These are phyloP conservation scores for Orgyia antiqua DNA, from an alignment of 2,888 invertebrate genomes.

Conservation along the genomic window DNA sequence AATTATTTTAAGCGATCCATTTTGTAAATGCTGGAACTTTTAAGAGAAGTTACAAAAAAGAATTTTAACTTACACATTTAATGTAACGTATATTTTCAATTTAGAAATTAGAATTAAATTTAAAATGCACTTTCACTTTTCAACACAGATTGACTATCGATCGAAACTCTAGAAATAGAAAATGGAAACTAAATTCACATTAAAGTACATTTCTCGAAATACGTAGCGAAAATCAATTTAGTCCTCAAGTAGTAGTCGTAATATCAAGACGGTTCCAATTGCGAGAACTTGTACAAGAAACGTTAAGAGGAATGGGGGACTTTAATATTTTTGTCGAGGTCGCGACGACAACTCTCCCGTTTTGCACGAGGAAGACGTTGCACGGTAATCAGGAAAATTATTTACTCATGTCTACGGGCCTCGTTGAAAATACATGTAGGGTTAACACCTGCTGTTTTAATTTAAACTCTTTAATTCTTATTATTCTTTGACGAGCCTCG, in stretches of 20 bases:
- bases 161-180: too few relatives aligned
- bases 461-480: too few relatives aligned
- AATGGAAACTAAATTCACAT: constrained; percentile 24
- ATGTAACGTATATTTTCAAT: too few relatives aligned
- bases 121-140: too few relatives aligned
- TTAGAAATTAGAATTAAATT: too few relatives aligned
- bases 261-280: constrained; percentile 42
- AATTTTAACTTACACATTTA: too few relatives aligned
- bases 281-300: constrained; percentile 29
- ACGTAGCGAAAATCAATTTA: constrained; percentile 63
- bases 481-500: too few relatives aligned
- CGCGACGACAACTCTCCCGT: constrained; percentile 39
- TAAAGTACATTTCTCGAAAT: constrained; percentile 42
- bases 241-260: constrained; percentile 29
- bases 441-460: constrained; percentile 32
- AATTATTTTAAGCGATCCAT: too few relatives aligned
- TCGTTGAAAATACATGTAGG: constrained; percentile 47
- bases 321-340: constrained; percentile 68
- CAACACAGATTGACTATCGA: too few relatives aligned
- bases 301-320: constrained; percentile 27
- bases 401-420: constrained; percentile 70
- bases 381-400: constrained; percentile 75
- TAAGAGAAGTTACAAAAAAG: too few relatives aligned
- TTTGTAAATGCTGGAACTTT: too few relatives aligned
- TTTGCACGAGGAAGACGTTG: constrained; percentile 50